phyloP scores from a whole-genome alignment of 2,888 invertebrate genomes.

The Nomada lathburiana region DNA sequence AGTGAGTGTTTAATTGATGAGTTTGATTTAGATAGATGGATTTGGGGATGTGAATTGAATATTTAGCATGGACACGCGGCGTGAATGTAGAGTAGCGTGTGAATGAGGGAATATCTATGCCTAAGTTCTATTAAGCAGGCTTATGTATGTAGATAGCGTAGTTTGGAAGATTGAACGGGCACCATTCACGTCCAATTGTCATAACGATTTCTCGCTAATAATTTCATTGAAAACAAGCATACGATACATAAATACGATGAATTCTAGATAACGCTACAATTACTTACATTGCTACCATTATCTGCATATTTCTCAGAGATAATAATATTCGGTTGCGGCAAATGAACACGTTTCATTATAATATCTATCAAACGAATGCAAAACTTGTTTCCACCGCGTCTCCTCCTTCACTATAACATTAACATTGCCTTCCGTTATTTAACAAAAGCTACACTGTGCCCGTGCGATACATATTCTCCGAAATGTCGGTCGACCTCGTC shows the following conservation, averaged over 20 bases:
- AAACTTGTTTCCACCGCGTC: neutral
- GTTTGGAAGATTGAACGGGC: neutral
- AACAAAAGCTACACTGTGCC: neutral
- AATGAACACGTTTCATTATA: too few relatives aligned
- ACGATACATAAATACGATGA: too few relatives aligned
- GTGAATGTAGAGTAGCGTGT: neutral
- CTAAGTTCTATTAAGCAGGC: neutral
- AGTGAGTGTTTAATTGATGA: conserved; percentile 3
- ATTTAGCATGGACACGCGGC: neutral
- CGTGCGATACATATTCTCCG: conserved; percentile 3
- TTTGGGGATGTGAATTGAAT: conserved; percentile 10
- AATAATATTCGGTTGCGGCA: too few relatives aligned
- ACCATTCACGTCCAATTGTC: neutral
- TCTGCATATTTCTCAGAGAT: too few relatives aligned
- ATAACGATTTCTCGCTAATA: neutral
- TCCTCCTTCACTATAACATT: too few relatives aligned
- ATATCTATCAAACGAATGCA: too few relatives aligned
- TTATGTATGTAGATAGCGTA: neutral
- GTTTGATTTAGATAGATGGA: conserved; percentile 21
- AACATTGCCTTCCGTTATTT: neutral
- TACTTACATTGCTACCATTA: too few relatives aligned
- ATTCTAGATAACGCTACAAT: too few relatives aligned
- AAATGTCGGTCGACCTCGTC: conserved; percentile 23
- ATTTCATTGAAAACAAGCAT: too few relatives aligned
- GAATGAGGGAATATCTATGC: conserved; percentile 14